A percentile compares a stretch with the other conserved stretches of the same genome.
phyloP scores from a whole-genome alignment of 1,140 invertebrate species.

The Zelostemma sp. region DNA sequence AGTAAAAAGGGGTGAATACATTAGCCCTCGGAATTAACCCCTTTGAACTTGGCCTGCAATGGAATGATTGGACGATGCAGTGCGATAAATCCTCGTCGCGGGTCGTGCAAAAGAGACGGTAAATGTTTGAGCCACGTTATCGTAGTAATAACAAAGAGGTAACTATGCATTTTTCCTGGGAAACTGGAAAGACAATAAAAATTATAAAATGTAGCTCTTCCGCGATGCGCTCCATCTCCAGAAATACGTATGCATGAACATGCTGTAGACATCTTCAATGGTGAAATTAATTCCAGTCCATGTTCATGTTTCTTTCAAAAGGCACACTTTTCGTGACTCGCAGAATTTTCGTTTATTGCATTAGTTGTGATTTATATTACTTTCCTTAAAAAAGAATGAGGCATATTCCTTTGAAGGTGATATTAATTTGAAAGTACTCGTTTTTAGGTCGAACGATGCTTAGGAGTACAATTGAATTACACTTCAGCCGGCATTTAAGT shows the following conservation, averaged over 20 bases:
- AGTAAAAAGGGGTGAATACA: constrained; percentile 71
- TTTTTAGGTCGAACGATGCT: too few species aligned
- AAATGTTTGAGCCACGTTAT: constrained; percentile 24
- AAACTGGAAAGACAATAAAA: background rate
- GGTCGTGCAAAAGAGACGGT: constrained; percentile 21
- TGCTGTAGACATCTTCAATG: constrained; percentile 61
- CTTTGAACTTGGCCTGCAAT: constrained; percentile 68
- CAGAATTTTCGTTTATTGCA: too few species aligned
- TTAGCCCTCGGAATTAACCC: constrained; percentile 68
- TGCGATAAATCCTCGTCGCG: constrained; percentile 40
- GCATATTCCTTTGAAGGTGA: too few species aligned
- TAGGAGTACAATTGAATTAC: too few species aligned
- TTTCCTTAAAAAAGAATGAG: too few species aligned
- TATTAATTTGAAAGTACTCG: too few species aligned
- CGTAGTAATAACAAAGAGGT: constrained; percentile 22
- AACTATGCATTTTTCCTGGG: background rate
- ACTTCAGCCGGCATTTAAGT: constrained; percentile 23
- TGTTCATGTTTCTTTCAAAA: constrained; percentile 28
- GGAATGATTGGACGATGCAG: constrained; percentile 57
- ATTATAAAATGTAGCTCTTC: background rate
- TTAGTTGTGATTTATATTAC: too few species aligned
- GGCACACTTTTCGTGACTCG: constrained; percentile 17
- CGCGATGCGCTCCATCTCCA: constrained; percentile 16
- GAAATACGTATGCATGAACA: constrained; percentile 60
- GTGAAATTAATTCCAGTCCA: constrained; percentile 58